phyloP scores from a whole-genome alignment of 2,113 vertebrate genomes.

The Protomyctophum bolini region DNA sequence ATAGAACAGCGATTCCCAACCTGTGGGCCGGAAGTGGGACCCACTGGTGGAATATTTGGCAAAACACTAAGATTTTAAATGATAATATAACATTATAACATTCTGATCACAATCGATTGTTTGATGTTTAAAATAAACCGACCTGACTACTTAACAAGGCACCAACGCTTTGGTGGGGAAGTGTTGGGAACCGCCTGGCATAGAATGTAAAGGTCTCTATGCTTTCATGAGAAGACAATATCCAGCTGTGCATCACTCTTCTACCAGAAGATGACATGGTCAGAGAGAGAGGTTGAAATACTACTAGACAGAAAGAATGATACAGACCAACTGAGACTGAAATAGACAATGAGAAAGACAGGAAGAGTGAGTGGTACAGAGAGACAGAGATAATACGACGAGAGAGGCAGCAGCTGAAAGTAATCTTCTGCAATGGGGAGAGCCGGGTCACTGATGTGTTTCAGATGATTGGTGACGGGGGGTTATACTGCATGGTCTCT shows the following conservation, averaged over 20 bases:
- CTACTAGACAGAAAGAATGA: neutral
- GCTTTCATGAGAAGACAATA: slow-evolving; percentile 29
- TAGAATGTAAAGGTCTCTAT: slow-evolving; percentile 18
- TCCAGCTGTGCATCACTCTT: slow-evolving; percentile 31
- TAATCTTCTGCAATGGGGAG: slow-evolving; percentile 37
- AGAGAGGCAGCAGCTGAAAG: slow-evolving; percentile 50
- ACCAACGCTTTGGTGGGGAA: too few species aligned
- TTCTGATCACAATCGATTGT: too few species aligned
- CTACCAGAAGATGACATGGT: slow-evolving; percentile 36
- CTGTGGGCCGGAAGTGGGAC: too few species aligned
- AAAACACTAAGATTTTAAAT: too few species aligned
- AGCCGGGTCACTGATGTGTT: slow-evolving; percentile 12
- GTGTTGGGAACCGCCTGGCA: too few species aligned
- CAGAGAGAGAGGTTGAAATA: slow-evolving; percentile 16
- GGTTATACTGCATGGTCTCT: slow-evolving; percentile 18
- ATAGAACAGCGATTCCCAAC: too few species aligned
- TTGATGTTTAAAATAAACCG: too few species aligned
- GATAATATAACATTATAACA: too few species aligned
- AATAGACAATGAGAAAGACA: neutral
- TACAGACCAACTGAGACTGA: neutral
- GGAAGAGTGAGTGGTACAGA: neutral
- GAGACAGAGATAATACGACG: neutral
- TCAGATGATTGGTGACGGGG: slow-evolving; percentile 46
- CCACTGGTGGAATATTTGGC: too few species aligned
- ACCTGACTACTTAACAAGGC: too few species aligned